Conservation (phyloP, 2,888 invertebrate genomes). For the Furcula furcula region DNA sequence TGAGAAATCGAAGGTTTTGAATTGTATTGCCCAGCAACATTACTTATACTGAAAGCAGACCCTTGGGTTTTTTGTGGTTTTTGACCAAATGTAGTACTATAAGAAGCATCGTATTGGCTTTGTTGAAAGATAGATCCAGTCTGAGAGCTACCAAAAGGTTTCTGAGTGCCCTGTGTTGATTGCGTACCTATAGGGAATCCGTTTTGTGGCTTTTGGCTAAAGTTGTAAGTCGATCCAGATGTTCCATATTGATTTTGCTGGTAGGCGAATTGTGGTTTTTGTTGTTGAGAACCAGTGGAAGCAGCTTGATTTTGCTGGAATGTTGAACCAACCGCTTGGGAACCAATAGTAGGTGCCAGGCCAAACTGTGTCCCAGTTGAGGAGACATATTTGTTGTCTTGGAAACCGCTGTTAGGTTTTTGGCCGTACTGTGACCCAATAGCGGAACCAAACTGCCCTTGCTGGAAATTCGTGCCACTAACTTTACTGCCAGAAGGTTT, state of each 20-base stretch:
- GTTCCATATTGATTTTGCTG: neutral
- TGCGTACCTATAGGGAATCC: neutral
- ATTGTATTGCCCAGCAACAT: neutral
- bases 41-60: neutral
- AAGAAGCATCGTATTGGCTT: neutral
- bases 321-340: neutral
- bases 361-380: neutral
- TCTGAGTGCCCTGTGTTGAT: conserved; percentile 1
- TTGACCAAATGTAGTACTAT: neutral
- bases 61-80: neutral
- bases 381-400: neutral
- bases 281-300: neutral
- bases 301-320: neutral
- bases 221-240: neutral
- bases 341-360: neutral
- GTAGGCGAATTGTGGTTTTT: neutral
- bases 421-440: neutral
- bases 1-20: neutral
- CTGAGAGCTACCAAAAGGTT: neutral
- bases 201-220: neutral
- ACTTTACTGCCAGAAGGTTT: neutral
- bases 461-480: neutral
- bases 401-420: neutral
- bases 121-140: neutral
- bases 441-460: neutral